These are phyloP conservation scores for Nephila pilipes DNA, from an alignment of 1,140 invertebrate species.

Conservation along the genomic window DNA sequence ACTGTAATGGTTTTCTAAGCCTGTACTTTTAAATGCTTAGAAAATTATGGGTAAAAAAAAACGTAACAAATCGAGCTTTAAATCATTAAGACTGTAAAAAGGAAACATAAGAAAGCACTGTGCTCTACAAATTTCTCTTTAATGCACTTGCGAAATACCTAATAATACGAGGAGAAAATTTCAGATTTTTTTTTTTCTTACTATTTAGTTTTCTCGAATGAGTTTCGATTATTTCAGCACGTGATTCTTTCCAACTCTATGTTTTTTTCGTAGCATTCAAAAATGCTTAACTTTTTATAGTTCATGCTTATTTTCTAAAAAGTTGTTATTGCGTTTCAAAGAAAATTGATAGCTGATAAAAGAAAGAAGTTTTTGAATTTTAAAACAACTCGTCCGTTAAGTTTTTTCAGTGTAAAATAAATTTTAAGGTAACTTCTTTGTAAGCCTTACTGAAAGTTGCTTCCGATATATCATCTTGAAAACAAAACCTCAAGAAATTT, in stretches of 20 bases:
- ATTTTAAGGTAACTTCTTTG: too few species aligned
- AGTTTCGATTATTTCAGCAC: not conserved
- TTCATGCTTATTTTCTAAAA: too few species aligned
- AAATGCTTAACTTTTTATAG: not conserved
- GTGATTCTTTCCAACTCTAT: not conserved
- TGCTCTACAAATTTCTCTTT: not conserved
- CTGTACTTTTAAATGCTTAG: not conserved
- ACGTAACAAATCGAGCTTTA: not conserved
- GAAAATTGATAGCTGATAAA: too few species aligned
- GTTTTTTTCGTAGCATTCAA: not conserved
- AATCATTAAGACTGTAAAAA: constrained; percentile 2
- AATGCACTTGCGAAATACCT: not conserved
- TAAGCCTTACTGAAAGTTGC: too few species aligned
- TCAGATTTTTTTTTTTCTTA: not conserved
- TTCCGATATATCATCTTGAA: too few species aligned
- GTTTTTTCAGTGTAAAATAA: too few species aligned
- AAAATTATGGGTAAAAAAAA: not conserved
- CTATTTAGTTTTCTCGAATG: not conserved
- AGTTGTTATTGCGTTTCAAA: too few species aligned
- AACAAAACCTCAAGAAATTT: too few species aligned
- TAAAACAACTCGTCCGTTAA: too few species aligned
- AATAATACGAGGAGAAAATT: not conserved
- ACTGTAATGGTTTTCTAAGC: not conserved
- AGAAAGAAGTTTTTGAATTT: too few species aligned
- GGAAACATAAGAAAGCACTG: not conserved